A percentile compares a stretch with the other conserved stretches of the same genome.
Conservation (phyloP, 2,113 vertebrate species). For the Eleginops maclovinus region DNA sequence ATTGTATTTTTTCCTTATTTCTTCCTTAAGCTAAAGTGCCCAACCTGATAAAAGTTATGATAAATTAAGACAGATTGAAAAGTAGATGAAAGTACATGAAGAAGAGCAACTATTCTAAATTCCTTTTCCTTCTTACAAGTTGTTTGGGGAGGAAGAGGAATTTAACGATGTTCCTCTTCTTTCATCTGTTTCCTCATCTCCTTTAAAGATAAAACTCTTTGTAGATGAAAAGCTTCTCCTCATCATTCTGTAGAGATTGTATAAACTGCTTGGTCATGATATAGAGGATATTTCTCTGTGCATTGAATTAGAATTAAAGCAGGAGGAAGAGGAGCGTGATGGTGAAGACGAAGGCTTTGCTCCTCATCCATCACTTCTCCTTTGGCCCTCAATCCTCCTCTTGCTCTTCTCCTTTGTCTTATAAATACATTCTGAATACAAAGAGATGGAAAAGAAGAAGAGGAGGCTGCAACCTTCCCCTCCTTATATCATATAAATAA, state of each 20-base stretch:
- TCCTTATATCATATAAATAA: conserved; percentile 12
- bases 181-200: not conserved
- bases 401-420: conserved; percentile 41
- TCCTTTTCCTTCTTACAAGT: not conserved
- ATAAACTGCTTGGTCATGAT: too few relatives aligned
- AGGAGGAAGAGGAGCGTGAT: conserved; percentile 17
- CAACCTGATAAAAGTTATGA: too few relatives aligned
- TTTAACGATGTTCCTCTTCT: too few relatives aligned
- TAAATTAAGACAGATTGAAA: not conserved
- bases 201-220: too few relatives aligned
- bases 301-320: not conserved
- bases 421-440: conserved; percentile 22
- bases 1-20: too few relatives aligned
- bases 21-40: too few relatives aligned
- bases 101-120: not conserved
- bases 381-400: conserved; percentile 1
- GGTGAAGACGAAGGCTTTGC: not conserved
- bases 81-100: not conserved
- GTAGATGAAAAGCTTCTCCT: too few relatives aligned
- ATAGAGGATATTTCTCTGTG: not conserved
- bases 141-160: too few relatives aligned
- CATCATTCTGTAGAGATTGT: too few relatives aligned
- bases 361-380: not conserved
- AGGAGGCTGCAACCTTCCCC: conserved; percentile 25
- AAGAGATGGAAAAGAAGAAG: conserved; percentile 35